Evolutionary conservation across 2,113 vertebrate genomes (phyloP).

Genomic region (Thamnaconus septentrionalis): DNA sequence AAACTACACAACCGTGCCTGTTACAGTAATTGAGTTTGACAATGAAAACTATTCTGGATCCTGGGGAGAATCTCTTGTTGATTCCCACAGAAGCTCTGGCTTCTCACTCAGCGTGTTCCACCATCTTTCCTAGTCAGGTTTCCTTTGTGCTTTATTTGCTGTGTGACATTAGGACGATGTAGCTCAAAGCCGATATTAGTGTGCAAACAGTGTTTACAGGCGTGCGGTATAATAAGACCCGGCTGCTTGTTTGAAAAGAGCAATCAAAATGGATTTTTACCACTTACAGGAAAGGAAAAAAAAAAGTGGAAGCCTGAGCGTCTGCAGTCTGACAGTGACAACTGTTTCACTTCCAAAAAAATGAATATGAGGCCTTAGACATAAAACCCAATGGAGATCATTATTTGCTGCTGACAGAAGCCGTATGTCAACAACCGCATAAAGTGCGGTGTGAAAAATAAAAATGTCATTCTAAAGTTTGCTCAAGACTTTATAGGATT

Average conservation of each 20-base stretch:
- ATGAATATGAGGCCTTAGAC: slow-evolving; percentile 19
- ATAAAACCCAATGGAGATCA: slow-evolving; percentile 16
- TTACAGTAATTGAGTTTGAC: no score
- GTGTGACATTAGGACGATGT: not conserved
- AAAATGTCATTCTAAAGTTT: slow-evolving; percentile 1
- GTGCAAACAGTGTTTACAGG: not conserved
- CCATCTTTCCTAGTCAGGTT: no score
- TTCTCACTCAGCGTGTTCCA: no score
- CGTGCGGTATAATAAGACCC: not conserved
- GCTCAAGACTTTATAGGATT: no score
- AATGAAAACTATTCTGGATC: no score
- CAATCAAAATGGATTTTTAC: slow-evolving; percentile 31
- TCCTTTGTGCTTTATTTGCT: not conserved
- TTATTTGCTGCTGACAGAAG: slow-evolving; percentile 25
- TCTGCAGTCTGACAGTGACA: slow-evolving; percentile 11
- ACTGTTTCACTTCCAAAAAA: slow-evolving; percentile 16
- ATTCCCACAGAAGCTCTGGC: no score
- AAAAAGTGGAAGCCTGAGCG: not conserved
- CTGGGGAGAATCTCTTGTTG: no score
- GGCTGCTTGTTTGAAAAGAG: slow-evolving; percentile 11
- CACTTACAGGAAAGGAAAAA: slow-evolving; percentile 6
- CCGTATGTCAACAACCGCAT: slow-evolving; percentile 4
- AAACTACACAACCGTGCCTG: no score
- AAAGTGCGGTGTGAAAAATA: slow-evolving; percentile 20
- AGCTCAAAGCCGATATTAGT: not conserved